A percentile compares a stretch with the other conserved stretches of the same genome.
Evolutionary conservation across 2,888 invertebrate genomes (phyloP).

Genomic region (Gryllus longicercus): DNA sequence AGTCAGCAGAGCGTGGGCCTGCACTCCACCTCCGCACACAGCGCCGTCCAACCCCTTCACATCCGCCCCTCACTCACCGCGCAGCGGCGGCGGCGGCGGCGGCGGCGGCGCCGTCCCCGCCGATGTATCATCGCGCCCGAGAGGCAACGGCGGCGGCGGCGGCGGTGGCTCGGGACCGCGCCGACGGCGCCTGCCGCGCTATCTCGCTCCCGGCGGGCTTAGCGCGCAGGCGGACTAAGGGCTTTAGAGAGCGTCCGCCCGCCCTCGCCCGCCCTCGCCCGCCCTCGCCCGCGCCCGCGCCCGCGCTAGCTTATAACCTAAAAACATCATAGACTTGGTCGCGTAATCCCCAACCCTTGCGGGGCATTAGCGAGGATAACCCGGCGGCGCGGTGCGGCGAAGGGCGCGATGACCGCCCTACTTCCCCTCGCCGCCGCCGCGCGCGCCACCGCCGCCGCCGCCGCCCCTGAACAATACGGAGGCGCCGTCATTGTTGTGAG

Average conservation of each 20-base stretch:
- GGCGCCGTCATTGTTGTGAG: slow-evolving; percentile 3
- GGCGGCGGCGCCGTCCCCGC: too few species aligned
- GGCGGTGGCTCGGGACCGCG: not conserved
- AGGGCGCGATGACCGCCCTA: not conserved
- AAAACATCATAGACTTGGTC: slow-evolving; percentile 17
- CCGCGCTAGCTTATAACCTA: not conserved
- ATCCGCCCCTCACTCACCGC: too few species aligned
- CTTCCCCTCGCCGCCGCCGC: not conserved
- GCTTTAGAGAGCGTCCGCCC: not conserved
- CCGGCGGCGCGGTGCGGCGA: not conserved
- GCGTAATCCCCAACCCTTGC: slow-evolving; percentile 17
- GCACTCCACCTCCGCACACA: too few species aligned
- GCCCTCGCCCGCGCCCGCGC: not conserved
- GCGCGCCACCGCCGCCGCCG: not conserved
- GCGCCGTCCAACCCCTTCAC: too few species aligned
- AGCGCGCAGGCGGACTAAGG: not conserved
- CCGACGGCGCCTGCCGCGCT: not conserved
- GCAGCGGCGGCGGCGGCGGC: too few species aligned
- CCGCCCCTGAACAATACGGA: not conserved
- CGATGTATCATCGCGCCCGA: not conserved
- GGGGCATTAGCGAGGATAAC: slow-evolving; percentile 9
- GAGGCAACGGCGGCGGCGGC: too few species aligned
- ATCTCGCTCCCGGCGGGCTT: not conserved
- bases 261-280: not conserved
- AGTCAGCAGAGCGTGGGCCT: too few species aligned